A percentile compares a stretch with the other conserved stretches of the same genome.
Evolutionary conservation across 2,797 vertebrate genomes (phyloP).

Genomic region (Anableps anableps): DNA sequence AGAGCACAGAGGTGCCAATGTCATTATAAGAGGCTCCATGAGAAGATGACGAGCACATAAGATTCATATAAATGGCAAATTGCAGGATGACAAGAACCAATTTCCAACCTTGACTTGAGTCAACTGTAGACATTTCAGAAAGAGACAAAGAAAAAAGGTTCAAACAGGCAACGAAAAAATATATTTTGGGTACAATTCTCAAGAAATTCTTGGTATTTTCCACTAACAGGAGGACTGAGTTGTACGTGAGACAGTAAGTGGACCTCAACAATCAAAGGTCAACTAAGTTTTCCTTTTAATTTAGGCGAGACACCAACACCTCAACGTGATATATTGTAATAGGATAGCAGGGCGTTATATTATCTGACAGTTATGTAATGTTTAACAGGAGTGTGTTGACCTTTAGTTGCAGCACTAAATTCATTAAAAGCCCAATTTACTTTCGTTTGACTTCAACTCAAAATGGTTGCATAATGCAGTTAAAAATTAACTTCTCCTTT

Average conservation of each 20-base stretch:
- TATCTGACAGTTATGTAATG: not conserved
- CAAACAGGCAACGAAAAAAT: not conserved
- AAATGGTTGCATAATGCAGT: slow-evolving; percentile 7
- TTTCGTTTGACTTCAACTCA: slow-evolving; percentile 2
- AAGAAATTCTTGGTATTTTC: not conserved
- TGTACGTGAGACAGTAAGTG: not conserved
- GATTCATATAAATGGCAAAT: not conserved
- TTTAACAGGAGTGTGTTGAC: not conserved
- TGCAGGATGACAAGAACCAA: not conserved
- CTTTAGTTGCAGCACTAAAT: not conserved
- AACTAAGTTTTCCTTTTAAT: not conserved
- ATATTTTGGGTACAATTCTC: not conserved
- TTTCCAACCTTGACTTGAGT: not conserved
- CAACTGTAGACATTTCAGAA: not conserved
- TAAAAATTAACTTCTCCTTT: slow-evolving; percentile 9
- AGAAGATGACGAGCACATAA: not conserved
- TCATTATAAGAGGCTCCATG: not conserved
- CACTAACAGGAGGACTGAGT: not conserved
- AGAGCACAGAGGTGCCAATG: not conserved
- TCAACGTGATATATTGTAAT: not conserved
- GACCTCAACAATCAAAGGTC: not conserved
- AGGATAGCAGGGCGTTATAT: not conserved
- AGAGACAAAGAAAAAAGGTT: not conserved
- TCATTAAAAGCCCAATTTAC: not conserved
- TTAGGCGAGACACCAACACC: not conserved